phyloP scores from a whole-genome alignment of 1,140 invertebrate species.

The Solenopsis fugax region DNA sequence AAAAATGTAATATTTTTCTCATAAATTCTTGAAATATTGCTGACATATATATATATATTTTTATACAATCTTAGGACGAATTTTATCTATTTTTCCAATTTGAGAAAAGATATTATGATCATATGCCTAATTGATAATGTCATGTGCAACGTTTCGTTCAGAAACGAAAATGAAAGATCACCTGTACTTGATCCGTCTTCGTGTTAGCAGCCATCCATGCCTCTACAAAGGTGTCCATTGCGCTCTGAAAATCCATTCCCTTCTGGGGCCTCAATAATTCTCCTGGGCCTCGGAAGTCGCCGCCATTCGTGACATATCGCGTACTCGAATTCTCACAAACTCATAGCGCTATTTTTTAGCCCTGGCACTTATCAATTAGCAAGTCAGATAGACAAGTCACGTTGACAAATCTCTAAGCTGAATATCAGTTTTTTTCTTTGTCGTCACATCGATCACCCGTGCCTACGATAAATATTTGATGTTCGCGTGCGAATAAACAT shows the following conservation, averaged over 20 bases:
- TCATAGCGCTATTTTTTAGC: slow-evolving; percentile 7
- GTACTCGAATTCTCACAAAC: slow-evolving; percentile 30
- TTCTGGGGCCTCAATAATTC: slow-evolving; percentile 74
- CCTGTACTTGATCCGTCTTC: slow-evolving; percentile 87
- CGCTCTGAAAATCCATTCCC: slow-evolving; percentile 98
- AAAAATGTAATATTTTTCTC: neutral
- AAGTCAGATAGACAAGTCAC: neutral
- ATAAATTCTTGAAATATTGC: neutral
- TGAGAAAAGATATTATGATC: neutral
- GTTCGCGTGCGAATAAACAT: neutral
- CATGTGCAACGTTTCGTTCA: neutral
- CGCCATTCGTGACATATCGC: slow-evolving; percentile 72
- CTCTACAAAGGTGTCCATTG: slow-evolving; percentile 98
- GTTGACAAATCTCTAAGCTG: neutral
- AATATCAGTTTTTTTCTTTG: slow-evolving; percentile 7
- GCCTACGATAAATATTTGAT: neutral
- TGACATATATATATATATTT: neutral
- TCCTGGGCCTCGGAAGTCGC: slow-evolving; percentile 74
- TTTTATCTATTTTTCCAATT: neutral
- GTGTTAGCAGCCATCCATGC: slow-evolving; percentile 98
- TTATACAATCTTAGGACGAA: neutral
- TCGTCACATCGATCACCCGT: slow-evolving; percentile 24
- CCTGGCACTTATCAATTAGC: slow-evolving; percentile 15
- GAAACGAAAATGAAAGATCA: slow-evolving; percentile 61
- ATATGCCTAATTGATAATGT: neutral